Percentiles rank a stretch among this genome's conserved stretches.
Conservation (phyloP, 1,140 invertebrate species). For the Caenorhabditis tropicalis region DNA sequence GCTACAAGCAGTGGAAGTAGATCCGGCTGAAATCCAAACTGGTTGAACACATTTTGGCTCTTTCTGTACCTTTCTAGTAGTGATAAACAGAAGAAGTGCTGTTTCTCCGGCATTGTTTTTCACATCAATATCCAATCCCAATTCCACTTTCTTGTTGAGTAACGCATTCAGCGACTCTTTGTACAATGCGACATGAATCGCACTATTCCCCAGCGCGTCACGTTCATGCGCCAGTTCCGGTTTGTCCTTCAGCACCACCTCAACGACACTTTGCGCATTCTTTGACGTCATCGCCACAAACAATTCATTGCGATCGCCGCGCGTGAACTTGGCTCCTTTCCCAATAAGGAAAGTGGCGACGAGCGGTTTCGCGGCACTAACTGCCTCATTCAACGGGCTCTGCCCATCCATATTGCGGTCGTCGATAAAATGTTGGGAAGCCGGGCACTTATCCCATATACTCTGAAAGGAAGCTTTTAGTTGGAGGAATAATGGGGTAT, state of each 20-base stretch:
- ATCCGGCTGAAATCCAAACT: conserved; percentile 19
- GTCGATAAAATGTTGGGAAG: conserved; percentile 63
- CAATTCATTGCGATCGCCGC: neutral
- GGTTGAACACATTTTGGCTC: conserved; percentile 21
- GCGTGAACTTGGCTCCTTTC: neutral
- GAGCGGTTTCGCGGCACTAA: conserved; percentile 68
- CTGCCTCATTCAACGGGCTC: conserved; percentile 66
- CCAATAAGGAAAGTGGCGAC: conserved; percentile 3
- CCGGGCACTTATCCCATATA: conserved; percentile 60
- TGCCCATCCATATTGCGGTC: conserved; percentile 66
- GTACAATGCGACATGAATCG: conserved; percentile 64
- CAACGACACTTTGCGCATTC: conserved; percentile 62
- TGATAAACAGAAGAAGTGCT: conserved; percentile 49
- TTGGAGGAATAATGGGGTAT: neutral
- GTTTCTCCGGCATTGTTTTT: conserved; percentile 71
- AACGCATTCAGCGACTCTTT: conserved; percentile 67
- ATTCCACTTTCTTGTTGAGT: conserved; percentile 57
- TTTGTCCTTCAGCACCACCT: conserved; percentile 64
- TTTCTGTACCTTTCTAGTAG: neutral
- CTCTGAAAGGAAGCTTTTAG: conserved; percentile 55
- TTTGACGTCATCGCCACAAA: conserved; percentile 20
- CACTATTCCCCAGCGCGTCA: conserved; percentile 70
- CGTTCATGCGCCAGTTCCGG: conserved; percentile 62
- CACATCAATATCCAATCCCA: conserved; percentile 68
- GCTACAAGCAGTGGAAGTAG: conserved; percentile 62